phyloP scores from a whole-genome alignment of 2,888 invertebrate genomes.

The Ectobius pallidus region DNA sequence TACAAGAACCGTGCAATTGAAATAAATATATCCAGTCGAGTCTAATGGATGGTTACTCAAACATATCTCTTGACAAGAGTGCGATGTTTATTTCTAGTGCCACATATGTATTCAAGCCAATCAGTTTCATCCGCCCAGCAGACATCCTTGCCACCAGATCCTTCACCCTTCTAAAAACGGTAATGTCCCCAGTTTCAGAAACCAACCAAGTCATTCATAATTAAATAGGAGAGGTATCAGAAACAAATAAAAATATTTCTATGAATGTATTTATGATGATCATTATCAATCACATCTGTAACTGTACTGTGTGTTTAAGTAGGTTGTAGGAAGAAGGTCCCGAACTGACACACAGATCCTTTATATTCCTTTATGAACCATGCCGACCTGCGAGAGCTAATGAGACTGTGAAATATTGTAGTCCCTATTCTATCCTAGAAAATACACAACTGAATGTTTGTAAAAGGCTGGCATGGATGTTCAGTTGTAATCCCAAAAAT shows the following conservation, averaged over 20 bases:
- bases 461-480: not conserved
- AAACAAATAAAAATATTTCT: not conserved
- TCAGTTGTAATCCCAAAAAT: not conserved
- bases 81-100: no score
- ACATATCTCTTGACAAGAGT: no score
- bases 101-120: no score
- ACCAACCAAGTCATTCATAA: no score
- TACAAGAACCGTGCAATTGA: no score
- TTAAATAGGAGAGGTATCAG: no score
- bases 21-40: no score
- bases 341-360: not conserved
- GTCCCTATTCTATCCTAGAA: not conserved
- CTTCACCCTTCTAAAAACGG: not conserved
- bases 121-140: slow-evolving; percentile 15
- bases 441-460: not conserved
- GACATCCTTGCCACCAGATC: not conserved
- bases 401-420: no score
- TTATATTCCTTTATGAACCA: not conserved
- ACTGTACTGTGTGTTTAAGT: slow-evolving; percentile 27
- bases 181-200: slow-evolving; percentile 17
- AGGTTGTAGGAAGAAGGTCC: slow-evolving; percentile 25
- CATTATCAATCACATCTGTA: not conserved
- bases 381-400: not conserved
- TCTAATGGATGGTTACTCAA: no score
- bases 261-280: not conserved